Base-by-base conservation (phyloP, 2,888 invertebrate species). In the Agriopis leucophaearia region DNA sequence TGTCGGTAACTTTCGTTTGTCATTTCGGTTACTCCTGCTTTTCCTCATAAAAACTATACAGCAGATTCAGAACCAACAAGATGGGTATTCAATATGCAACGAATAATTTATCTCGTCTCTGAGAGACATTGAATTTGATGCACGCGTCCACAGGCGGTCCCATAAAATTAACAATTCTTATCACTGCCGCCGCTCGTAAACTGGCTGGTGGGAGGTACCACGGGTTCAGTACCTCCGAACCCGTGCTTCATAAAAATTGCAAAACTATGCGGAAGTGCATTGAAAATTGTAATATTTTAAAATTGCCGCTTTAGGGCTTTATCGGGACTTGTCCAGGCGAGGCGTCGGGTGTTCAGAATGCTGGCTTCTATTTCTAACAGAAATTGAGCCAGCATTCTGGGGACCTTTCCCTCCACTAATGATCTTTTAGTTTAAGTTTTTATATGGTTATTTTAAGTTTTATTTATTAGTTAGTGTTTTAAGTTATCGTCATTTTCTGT, bases 81-180 rank as follows among this genome's bases (percentile, higher is more conserved):
- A n/a, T 27, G 1, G 9, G 35, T 47, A 44, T 51, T 59, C 27
- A 48, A 71, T 69, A 71, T 73, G 67, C 71, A 71, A 56, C 42
- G 66, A 71, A 69, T 69, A 65, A 58, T 59, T 69, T 44, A 65
- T 54, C 51, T 35, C 54, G 60, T 65, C 65, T 55, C 65, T 54
- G 57, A 51, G 66, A 64, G 66, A 71, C 73, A 71, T 68, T 66
- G 80, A 84, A 81, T 82, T 78, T 80, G 81, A 88, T 85, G 86
- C 82, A 81, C 80, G 75, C 78, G 80, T 79, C 79, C 66, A 68
- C 66, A 66, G 71, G 73, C 78, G 78, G 75, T 73, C 47, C 82
- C 76, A 87, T 90, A 90, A 90, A 88, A 91, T 91, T 90, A 90
- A 91, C 89, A 86, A 90, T 91, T 91, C 90, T 88, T 90, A 90